Evolutionary conservation across 2,888 invertebrate species (phyloP).

Genomic region (Euclidia mi): DNA sequence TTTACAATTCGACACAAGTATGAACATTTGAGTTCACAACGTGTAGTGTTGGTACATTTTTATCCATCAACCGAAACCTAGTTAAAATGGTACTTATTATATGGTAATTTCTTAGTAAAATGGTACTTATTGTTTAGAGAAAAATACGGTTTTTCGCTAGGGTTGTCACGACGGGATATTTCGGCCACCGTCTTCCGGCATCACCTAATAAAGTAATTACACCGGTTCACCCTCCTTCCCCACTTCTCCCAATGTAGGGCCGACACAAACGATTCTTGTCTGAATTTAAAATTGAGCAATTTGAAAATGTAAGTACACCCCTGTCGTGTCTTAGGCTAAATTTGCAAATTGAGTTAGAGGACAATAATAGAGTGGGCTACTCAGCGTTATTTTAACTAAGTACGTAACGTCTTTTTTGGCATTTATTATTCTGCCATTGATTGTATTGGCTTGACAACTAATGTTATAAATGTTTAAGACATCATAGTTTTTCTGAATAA

Average conservation of each 20-base stretch:
- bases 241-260: constrained; percentile 42
- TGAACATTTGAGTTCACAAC: background rate
- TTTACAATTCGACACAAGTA: constrained; percentile 27
- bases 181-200: constrained; percentile 67
- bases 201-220: constrained; percentile 83
- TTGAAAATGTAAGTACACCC: constrained; percentile 48
- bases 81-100: too few species aligned
- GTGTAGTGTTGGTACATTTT: too few species aligned
- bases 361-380: constrained; percentile 7
- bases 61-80: too few species aligned
- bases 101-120: background rate
- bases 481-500: too few species aligned
- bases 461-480: too few species aligned
- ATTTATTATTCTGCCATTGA: too few species aligned
- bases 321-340: constrained; percentile 29
- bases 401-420: too few species aligned
- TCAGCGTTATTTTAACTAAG: background rate
- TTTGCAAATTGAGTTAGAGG: constrained; percentile 28
- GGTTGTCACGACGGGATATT: constrained; percentile 65
- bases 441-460: too few species aligned
- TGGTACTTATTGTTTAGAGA: constrained; percentile 36
- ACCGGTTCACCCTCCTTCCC: constrained; percentile 50
- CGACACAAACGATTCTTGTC: constrained; percentile 54
- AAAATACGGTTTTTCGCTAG: constrained; percentile 49
- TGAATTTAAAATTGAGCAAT: constrained; percentile 55